Evolutionary conservation across 2,797 vertebrate species (phyloP), one percentile per base, ranked within the genome.

Genomic region (Gymnodraco acuticeps): DNA sequence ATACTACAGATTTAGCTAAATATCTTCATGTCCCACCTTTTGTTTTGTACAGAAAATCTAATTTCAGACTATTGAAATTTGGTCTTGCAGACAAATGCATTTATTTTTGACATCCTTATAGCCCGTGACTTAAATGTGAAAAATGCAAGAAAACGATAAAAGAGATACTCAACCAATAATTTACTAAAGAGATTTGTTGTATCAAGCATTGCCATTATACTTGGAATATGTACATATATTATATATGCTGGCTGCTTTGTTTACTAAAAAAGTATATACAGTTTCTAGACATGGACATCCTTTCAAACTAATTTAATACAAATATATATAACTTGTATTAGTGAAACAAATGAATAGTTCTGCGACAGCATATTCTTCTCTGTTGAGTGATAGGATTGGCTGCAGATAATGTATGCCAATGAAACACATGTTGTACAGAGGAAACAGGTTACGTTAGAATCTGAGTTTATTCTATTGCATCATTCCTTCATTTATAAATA

Each of bases 211-310:
- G 82, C 67, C 73, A 85, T 76, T 77, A 64, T 73, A 87, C 68
- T 63, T 78, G 74, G 83, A 92, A 87, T 88, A 73, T 90, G 73
- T 88, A 89, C 83, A 82, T 77, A 73, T 69, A 66, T 64, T 84
- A 72, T 79, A 68, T 87, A 82, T 60, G 73, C 74, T 87, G 70
- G 70, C 87, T 75, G 79, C 69, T 89, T 92, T 88, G 88, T 91
- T 92, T 91, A 94, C 85, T 94, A 92, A 93, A 94, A 94, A 89
- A 91, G 82, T 94, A 94, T 94, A 90, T 94, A 94, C 91, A 94
- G 56, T 78, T 85, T 94, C 82, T 89, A 91, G 68, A 92, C 87
- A 92, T 66, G 51, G 38, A 84, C 73, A 89, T 85, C 31, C 72
- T 84, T 89, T 90, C 70, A 87, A 91, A 89, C 73, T 69, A 47